Percentiles rank a stretch among this genome's conserved stretches.
Evolutionary conservation across 2,888 invertebrate species (phyloP).

Genomic region (Hyalella azteca): DNA sequence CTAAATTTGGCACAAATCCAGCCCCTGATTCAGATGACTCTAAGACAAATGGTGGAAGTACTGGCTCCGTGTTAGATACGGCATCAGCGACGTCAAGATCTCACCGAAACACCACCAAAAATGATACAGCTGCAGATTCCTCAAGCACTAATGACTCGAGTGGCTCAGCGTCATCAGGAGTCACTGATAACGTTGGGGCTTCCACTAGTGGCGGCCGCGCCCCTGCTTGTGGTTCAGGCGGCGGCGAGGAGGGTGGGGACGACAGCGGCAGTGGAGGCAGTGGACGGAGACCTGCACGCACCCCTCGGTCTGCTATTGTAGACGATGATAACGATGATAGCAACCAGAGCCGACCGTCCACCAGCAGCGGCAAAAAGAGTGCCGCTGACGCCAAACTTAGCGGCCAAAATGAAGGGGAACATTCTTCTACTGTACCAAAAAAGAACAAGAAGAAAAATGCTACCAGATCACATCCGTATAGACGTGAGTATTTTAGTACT

Average conservation of each 20-base stretch:
- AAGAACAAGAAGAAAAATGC: slow-evolving; percentile 10
- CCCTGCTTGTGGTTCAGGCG: neutral
- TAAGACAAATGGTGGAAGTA: neutral
- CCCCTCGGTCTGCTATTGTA: slow-evolving; percentile 1
- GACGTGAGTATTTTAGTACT: slow-evolving; percentile 9
- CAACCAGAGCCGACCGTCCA: slow-evolving; percentile 14
- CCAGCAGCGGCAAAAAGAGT: neutral
- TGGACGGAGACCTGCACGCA: neutral
- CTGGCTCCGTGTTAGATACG: neutral
- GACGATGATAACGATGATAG: slow-evolving; percentile 24
- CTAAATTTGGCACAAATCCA: neutral
- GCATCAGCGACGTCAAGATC: neutral
- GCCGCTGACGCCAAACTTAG: neutral
- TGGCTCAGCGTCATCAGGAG: neutral
- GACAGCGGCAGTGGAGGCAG: neutral
- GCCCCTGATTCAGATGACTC: neutral
- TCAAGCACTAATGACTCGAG: neutral
- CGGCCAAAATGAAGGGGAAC: neutral
- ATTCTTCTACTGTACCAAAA: neutral
- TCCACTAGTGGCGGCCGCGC: neutral
- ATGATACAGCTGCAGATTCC: neutral
- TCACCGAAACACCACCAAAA: neutral
- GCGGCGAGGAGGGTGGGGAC: slow-evolving; percentile 10
- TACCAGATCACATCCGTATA: slow-evolving; percentile 22
- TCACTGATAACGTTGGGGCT: neutral